A percentile compares a stretch with the other conserved stretches of the same genome.
Conservation (phyloP, 2,888 invertebrate species). For the Macaria notata region DNA sequence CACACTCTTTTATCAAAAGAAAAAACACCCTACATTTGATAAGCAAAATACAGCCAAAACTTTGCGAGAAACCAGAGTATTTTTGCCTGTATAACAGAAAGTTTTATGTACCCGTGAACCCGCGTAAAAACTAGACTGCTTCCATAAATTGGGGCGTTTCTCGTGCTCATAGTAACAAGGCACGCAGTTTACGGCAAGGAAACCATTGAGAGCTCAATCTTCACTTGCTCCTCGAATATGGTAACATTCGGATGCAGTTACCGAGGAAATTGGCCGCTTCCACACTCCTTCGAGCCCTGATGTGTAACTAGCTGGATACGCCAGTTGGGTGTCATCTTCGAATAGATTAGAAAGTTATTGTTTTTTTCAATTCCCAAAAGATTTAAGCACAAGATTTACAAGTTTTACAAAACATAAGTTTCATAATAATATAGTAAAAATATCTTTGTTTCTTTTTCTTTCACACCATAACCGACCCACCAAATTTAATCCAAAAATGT, state of each 20-base stretch:
- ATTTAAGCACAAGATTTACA: too few relatives aligned
- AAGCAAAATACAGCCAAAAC: too few relatives aligned
- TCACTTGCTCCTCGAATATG: conserved; percentile 70
- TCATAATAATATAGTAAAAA: too few relatives aligned
- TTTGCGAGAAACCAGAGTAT: conserved; percentile 14
- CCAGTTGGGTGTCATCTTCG: conserved; percentile 26
- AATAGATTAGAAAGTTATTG: too few relatives aligned
- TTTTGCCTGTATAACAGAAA: conserved; percentile 26
- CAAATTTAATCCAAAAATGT: too few relatives aligned
- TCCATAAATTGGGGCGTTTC: conserved; percentile 57
- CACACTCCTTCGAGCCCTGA: conserved; percentile 53
- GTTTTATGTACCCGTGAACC: conserved; percentile 38
- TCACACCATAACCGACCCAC: too few relatives aligned
- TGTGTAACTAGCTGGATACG: conserved; percentile 52
- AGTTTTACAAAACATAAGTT: too few relatives aligned
- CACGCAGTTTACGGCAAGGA: conserved; percentile 66
- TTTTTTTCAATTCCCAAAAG: too few relatives aligned
- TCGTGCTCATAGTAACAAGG: conserved; percentile 59
- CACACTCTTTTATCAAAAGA: too few relatives aligned
- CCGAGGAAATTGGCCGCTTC: conserved; percentile 70
- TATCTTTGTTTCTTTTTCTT: too few relatives aligned
- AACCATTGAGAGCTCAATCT: conserved; percentile 73
- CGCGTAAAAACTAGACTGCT: conserved; percentile 45
- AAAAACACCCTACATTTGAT: too few relatives aligned
- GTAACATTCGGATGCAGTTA: conserved; percentile 76